A percentile compares a stretch with the other conserved stretches of the same genome.
These are phyloP conservation scores for Drosophila multiciliata DNA, from an alignment of 2,888 invertebrate species.

Conservation along the genomic window DNA sequence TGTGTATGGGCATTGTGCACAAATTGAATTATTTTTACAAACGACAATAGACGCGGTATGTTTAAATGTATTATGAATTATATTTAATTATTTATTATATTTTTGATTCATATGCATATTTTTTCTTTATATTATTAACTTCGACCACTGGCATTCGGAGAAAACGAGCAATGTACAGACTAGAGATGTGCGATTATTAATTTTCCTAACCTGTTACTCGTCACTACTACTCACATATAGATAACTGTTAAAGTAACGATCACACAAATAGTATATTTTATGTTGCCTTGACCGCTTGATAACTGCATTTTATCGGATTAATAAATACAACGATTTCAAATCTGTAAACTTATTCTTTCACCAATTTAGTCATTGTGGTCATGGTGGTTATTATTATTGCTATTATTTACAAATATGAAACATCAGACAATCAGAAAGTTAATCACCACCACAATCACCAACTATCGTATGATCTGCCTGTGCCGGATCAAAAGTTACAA, in stretches of 20 bases:
- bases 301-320: neutral
- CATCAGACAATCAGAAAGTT: neutral
- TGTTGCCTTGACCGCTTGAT: neutral
- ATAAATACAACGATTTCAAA: neutral
- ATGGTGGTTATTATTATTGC: neutral
- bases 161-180: slow-evolving; percentile 67
- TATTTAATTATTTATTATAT: slow-evolving; percentile 37
- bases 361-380: neutral
- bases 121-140: slow-evolving; percentile 64
- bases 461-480: neutral
- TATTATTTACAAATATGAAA: neutral
- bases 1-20: slow-evolving; percentile 46
- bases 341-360: neutral
- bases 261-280: neutral
- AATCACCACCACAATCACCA: neutral
- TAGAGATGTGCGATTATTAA: slow-evolving; percentile 38
- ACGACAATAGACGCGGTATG: slow-evolving; percentile 27
- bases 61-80: slow-evolving; percentile 24
- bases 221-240: slow-evolving; percentile 1
- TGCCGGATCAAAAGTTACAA: neutral
- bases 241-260: slow-evolving; percentile 3
- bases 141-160: slow-evolving; percentile 66
- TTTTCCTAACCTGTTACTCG: slow-evolving; percentile 18
- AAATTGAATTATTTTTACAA: slow-evolving; percentile 28
- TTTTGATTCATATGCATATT: slow-evolving; percentile 42